Percentiles rank a stretch among this genome's conserved stretches.
Evolutionary conservation across 2,888 invertebrate genomes (phyloP).

Genomic region (Gymnocheta viridis): DNA sequence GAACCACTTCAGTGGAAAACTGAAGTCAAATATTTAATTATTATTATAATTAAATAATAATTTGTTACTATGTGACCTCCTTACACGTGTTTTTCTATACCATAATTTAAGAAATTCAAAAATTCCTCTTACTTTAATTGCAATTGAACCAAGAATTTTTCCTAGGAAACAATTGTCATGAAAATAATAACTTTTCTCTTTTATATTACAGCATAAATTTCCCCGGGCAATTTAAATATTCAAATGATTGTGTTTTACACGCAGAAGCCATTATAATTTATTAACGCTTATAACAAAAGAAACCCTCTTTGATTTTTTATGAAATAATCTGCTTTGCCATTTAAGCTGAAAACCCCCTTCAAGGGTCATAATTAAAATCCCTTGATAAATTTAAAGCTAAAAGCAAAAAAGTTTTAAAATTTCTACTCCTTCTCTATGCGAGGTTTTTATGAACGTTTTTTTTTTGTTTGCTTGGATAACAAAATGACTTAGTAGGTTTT

Average conservation of each 20-base stretch:
- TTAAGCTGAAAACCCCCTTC: background rate
- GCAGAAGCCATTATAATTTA: background rate
- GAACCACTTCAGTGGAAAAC: no score
- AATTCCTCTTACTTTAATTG: background rate
- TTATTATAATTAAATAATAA: no score
- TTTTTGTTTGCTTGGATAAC: background rate
- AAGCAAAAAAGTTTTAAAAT: slow-evolving; percentile 3
- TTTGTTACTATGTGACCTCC: no score
- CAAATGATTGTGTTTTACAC: background rate
- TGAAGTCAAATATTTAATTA: no score
- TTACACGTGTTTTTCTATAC: no score
- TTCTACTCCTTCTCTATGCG: background rate
- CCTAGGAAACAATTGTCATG: background rate
- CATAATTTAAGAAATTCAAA: no score
- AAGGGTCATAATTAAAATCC: slow-evolving; percentile 28
- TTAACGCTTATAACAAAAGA: background rate
- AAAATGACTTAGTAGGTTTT: slow-evolving; percentile 10
- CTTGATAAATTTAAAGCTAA: background rate
- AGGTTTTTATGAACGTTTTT: background rate
- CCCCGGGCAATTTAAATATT: slow-evolving; percentile 4
- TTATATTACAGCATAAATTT: background rate
- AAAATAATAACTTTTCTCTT: background rate
- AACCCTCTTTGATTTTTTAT: background rate
- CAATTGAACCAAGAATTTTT: background rate
- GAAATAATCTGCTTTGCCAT: background rate